Evolutionary conservation across 2,888 invertebrate genomes (phyloP).

Genomic region (Netelia virgata): DNA sequence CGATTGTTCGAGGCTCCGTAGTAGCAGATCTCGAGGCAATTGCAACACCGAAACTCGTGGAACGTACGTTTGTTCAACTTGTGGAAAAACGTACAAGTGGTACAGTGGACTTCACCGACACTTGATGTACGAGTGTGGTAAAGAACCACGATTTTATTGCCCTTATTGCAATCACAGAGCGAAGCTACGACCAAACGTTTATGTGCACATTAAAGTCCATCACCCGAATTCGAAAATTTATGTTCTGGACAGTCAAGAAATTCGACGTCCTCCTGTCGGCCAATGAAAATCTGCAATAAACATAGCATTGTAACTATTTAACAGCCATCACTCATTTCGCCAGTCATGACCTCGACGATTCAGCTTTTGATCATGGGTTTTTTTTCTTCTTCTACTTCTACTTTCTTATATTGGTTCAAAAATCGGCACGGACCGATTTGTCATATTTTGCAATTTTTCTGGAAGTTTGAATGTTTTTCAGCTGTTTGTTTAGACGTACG

Average conservation of each 20-base stretch:
- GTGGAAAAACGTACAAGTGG: constrained; percentile 60
- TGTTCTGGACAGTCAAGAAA: constrained; percentile 75
- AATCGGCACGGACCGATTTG: background rate
- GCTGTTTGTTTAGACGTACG: constrained; percentile 9
- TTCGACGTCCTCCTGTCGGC: constrained; percentile 4
- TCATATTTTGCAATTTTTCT: background rate
- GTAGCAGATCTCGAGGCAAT: background rate
- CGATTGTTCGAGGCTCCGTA: background rate
- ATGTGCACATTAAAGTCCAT: constrained; percentile 76
- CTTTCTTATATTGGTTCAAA: background rate
- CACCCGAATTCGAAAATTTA: constrained; percentile 74
- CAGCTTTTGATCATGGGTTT: background rate
- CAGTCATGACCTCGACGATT: background rate
- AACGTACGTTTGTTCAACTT: constrained; percentile 52
- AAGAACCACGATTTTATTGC: constrained; percentile 80
- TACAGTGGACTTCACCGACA: constrained; percentile 70
- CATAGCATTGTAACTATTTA: background rate
- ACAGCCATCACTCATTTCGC: background rate
- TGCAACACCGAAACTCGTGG: background rate
- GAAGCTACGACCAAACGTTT: constrained; percentile 78
- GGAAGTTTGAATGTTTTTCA: constrained; percentile 1
- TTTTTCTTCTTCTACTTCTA: background rate
- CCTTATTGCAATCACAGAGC: constrained; percentile 78
- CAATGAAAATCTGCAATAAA: constrained; percentile 28
- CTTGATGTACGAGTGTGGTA: constrained; percentile 78